Conservation (phyloP, 2,113 vertebrate species). For the Pogona vitticeps region DNA sequence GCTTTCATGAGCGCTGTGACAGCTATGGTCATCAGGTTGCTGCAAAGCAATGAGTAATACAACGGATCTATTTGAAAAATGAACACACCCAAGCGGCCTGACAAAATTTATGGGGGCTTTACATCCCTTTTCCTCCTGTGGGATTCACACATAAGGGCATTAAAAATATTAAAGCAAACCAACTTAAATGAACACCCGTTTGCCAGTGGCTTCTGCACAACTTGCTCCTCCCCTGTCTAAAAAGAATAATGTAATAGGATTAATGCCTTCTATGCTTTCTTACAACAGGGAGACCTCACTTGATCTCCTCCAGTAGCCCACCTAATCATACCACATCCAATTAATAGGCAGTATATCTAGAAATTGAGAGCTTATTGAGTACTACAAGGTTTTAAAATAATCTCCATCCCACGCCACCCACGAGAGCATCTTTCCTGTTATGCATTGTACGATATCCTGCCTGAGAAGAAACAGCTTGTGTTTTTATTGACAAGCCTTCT, state of each 20-base stretch:
- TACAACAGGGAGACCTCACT: background rate
- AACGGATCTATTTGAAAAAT: background rate
- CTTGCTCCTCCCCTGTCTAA: conserved; percentile 21
- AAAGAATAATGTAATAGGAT: conserved; percentile 14
- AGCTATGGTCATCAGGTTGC: no score
- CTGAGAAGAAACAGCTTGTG: background rate
- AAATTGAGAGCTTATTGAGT: background rate
- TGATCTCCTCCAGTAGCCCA: background rate
- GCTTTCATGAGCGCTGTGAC: no score
- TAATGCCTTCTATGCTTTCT: conserved; percentile 4
- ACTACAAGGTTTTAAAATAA: background rate
- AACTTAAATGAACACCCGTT: background rate
- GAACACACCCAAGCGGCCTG: background rate
- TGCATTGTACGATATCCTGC: rapidly evolving
- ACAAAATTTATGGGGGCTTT: background rate
- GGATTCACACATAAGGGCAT: conserved; percentile 9
- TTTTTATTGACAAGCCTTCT: conserved; percentile 4
- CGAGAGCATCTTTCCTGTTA: rapidly evolving
- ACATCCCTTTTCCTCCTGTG: background rate
- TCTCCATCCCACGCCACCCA: background rate
- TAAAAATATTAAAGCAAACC: background rate
- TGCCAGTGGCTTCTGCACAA: conserved; percentile 4
- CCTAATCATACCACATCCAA: background rate
- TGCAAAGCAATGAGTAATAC: background rate
- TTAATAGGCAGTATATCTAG: background rate